Evolutionary conservation across 2,797 vertebrate species (phyloP).

Genomic region (Sternotherus odoratus): DNA sequence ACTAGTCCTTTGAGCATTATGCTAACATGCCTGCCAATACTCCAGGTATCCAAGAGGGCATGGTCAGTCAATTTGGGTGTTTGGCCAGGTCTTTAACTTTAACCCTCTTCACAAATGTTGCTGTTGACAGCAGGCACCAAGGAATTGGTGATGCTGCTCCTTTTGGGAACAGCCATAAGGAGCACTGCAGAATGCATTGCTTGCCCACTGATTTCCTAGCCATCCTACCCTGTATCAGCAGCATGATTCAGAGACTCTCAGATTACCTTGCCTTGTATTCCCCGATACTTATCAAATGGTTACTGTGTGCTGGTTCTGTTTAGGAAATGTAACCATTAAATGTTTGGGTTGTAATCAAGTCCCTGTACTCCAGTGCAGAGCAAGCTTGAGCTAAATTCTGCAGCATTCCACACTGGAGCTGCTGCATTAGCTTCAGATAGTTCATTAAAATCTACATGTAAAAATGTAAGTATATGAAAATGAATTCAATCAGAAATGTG

Average conservation of each 20-base stretch:
- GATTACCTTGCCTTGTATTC: not conserved
- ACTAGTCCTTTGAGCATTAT: not conserved
- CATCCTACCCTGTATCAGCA: not conserved
- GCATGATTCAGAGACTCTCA: not conserved
- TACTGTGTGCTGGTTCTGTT: conserved; percentile 37
- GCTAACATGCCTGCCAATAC: rapidly evolving
- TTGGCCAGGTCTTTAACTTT: not conserved
- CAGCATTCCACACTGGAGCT: not conserved
- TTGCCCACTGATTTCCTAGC: not conserved
- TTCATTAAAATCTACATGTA: not conserved
- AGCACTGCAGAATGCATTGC: not conserved
- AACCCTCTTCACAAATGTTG: not conserved
- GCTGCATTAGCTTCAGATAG: not conserved
- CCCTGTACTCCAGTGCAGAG: not conserved
- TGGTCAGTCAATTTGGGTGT: not conserved
- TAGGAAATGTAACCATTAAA: conserved; percentile 27
- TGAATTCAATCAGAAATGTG: not conserved
- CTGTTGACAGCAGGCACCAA: not conserved
- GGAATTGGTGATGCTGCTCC: not conserved
- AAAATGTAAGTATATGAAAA: not conserved
- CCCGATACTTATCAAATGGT: conserved; percentile 11
- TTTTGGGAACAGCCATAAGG: not conserved
- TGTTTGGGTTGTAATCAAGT: conserved; percentile 28
- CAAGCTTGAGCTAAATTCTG: not conserved
- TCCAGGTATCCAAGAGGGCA: not conserved